Base-by-base conservation (phyloP, 2,888 invertebrate genomes). In the Drosophila fulvimacula region DNA sequence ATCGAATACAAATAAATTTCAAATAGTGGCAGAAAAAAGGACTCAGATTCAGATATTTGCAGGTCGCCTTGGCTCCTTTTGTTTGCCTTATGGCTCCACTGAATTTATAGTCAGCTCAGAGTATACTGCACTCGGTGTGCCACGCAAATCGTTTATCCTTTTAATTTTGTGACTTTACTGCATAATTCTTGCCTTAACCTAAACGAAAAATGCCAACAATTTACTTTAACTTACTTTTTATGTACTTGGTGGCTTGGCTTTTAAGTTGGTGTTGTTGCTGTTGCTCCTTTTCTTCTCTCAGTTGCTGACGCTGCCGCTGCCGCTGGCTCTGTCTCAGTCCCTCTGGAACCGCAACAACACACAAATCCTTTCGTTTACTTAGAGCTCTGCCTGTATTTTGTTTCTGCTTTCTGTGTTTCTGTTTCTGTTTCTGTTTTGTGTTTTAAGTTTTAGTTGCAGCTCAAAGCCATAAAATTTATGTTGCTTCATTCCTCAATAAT, bases 401-500 rank as follows among this genome's bases (percentile, higher is more conserved):
- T 38, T 61, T 34, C 24, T 38, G 56, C 53, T 36, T 38, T 38
- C 51, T 61, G 48, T 49, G 24, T 67, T 32, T 58, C 57, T 42
- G 30, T 41, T 48, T 38, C 30, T 11, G 17, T 39, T 17, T 19
- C 34, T 46, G 36, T 71, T 76, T 56, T 60, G 62, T 58, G 58
- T 72, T 66, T 70, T 73, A 70, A 71, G 72, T 81, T 72, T 73
- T 70, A 68, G 69, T 81, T 82, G 77, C 72, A 61, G 76, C 72
- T 53, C 60, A 60, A 67, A 76, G 65, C 73, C 79, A 76, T 87
- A 81, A 84, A 85, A 87, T 88, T 88, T 89, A 88, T 88, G 83
- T 88, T 82, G 82, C 80, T 86, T 78, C 88, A 89, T 83, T 88
- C 83, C 70, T 83, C 90, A 89, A 82, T 88, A 88, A 88, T 88